Conservation (phyloP, 2,797 vertebrate genomes). For the Mastacembelus armatus region DNA sequence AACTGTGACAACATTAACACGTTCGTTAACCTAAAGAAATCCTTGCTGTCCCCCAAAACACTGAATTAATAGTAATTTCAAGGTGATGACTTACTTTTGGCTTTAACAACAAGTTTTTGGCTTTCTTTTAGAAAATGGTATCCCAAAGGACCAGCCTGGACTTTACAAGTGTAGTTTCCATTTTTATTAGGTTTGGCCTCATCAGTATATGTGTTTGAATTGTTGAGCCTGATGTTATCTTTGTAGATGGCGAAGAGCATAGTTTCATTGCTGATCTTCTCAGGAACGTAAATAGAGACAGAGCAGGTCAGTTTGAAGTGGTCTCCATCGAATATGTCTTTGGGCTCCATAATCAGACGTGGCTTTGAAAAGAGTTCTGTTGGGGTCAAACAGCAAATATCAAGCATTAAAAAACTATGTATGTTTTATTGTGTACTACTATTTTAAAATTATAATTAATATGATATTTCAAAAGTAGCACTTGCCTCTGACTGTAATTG, state of each 20-base stretch:
- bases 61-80: neutral
- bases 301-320: slow-evolving; percentile 62
- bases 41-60: neutral
- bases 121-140: slow-evolving; percentile 67
- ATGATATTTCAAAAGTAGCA: no score
- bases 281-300: slow-evolving; percentile 19
- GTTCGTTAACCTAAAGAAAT: no score
- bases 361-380: slow-evolving; percentile 82
- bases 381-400: slow-evolving; percentile 16
- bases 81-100: slow-evolving; percentile 71
- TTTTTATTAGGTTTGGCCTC: slow-evolving; percentile 39
- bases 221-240: slow-evolving; percentile 34
- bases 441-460: no score
- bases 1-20: no score
- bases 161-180: slow-evolving; percentile 79
- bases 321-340: slow-evolving; percentile 70
- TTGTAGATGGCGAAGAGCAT: slow-evolving; percentile 69
- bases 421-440: slow-evolving; percentile 1
- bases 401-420: neutral
- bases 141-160: fast-evolving
- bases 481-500: slow-evolving; percentile 71
- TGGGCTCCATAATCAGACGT: slow-evolving; percentile 51
- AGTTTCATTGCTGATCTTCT: slow-evolving; percentile 38
- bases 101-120: slow-evolving; percentile 44
- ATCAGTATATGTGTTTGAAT: fast-evolving